A percentile compares a stretch with the other conserved stretches of the same genome.
These are phyloP conservation scores for Peromyscus maniculatus DNA, from an alignment of 2,113 vertebrate genomes.

Conservation along the genomic window DNA sequence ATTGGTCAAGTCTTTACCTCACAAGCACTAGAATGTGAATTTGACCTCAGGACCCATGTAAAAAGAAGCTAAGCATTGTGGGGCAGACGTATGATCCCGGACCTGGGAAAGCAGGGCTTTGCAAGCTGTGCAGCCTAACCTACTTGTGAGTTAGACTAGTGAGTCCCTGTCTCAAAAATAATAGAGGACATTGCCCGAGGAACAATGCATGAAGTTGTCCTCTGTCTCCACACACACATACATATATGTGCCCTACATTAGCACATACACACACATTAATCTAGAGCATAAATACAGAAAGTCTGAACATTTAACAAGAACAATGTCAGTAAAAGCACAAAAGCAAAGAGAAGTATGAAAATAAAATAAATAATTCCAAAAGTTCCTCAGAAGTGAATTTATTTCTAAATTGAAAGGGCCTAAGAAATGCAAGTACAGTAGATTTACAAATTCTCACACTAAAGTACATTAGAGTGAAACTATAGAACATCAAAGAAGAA, in stretches of 20 bases:
- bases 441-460: constrained; percentile 48
- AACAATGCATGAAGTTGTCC: background rate
- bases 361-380: background rate
- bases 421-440: background rate
- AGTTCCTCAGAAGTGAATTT: constrained; percentile 26
- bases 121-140: background rate
- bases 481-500: constrained; percentile 16
- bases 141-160: background rate
- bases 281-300: constrained; percentile 3
- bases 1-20: background rate
- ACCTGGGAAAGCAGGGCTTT: background rate
- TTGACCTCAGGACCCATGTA: background rate
- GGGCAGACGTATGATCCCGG: background rate
- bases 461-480: constrained; percentile 39
- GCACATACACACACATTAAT: background rate
- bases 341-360: constrained; percentile 47
- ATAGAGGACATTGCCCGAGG: background rate
- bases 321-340: constrained; percentile 12
- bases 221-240: background rate
- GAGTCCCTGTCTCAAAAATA: background rate
- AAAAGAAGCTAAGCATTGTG: background rate
- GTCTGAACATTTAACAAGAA: background rate
- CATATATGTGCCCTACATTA: too few relatives aligned
- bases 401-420: constrained; percentile 48
- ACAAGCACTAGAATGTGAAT: too few relatives aligned